Conservation (phyloP, 2,113 vertebrate species). For the Zosterops japonicus region DNA sequence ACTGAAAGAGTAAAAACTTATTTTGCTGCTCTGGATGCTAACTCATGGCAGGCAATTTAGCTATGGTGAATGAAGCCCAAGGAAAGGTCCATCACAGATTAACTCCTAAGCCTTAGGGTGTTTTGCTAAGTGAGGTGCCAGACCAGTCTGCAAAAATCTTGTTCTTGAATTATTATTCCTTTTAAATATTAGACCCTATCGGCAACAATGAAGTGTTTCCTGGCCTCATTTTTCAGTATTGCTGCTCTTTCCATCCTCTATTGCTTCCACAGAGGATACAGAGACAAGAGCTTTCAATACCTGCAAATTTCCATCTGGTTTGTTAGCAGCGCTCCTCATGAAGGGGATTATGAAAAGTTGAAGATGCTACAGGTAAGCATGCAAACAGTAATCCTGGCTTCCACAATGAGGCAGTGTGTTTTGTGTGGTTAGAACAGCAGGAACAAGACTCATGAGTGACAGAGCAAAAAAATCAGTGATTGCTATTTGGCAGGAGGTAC, state of each 20-base stretch:
- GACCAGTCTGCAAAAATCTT: background rate
- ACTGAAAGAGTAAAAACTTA: background rate
- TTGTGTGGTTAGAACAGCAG: background rate
- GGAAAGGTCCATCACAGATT: background rate
- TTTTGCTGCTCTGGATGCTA: background rate
- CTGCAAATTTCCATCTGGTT: background rate
- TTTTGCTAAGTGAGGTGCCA: background rate
- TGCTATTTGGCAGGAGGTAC: constrained; percentile 18
- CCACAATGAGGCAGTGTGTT: background rate
- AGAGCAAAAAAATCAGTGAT: constrained; percentile 25
- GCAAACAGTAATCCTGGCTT: background rate
- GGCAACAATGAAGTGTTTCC: constrained; percentile 7
- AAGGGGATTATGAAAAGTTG: background rate
- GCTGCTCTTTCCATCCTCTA: background rate
- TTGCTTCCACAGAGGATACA: background rate
- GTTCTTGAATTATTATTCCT: background rate
- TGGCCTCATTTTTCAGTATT: background rate
- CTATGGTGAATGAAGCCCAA: background rate
- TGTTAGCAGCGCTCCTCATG: background rate
- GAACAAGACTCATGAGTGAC: background rate
- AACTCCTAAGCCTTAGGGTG: background rate
- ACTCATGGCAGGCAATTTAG: background rate
- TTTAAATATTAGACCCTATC: background rate
- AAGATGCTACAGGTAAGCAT: background rate
- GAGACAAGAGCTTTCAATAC: background rate